Evolutionary conservation across 2,797 vertebrate species (phyloP).

Genomic region (Fistularia tabacaria): DNA sequence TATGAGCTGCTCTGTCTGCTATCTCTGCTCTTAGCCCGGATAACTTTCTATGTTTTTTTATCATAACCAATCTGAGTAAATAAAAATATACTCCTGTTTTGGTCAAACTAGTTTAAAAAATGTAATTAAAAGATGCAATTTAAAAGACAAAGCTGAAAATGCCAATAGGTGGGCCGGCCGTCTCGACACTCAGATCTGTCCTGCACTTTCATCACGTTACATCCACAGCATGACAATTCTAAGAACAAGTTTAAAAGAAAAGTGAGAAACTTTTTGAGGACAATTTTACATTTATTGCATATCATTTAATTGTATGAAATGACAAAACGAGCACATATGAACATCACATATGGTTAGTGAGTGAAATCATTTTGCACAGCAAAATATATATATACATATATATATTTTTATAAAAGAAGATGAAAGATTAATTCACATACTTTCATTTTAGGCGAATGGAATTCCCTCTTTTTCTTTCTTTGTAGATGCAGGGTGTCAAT

Average conservation of each 20-base stretch:
- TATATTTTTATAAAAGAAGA: conserved; percentile 69
- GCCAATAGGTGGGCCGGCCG: not conserved
- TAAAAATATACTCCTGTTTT: too few species aligned
- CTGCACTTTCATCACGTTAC: conserved; percentile 10
- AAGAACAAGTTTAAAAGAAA: conserved; percentile 59
- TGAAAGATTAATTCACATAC: conserved; percentile 88
- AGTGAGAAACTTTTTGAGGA: conserved; percentile 72
- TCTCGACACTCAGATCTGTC: conserved; percentile 9
- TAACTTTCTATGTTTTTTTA: too few species aligned
- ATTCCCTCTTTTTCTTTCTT: conserved; percentile 77
- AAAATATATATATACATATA: conserved; percentile 97
- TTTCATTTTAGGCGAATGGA: conserved; percentile 91
- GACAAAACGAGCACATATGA: conserved; percentile 92
- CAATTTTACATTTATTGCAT: conserved; percentile 82
- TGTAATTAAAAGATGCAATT: too few species aligned
- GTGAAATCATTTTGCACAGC: conserved; percentile 99
- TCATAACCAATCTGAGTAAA: too few species aligned
- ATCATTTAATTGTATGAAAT: conserved; percentile 87
- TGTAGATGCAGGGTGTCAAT: conserved; percentile 94
- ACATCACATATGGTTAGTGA: conserved; percentile 98
- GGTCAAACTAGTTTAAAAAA: too few species aligned
- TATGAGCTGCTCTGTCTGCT: too few species aligned
- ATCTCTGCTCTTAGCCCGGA: too few species aligned
- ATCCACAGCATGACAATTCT: conserved; percentile 26
- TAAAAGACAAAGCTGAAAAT: too few species aligned